A percentile compares a stretch with the other conserved stretches of the same genome.
These are phyloP conservation scores for Phylloscopus trochilus DNA, from an alignment of 2,113 vertebrate genomes.

Conservation along the genomic window DNA sequence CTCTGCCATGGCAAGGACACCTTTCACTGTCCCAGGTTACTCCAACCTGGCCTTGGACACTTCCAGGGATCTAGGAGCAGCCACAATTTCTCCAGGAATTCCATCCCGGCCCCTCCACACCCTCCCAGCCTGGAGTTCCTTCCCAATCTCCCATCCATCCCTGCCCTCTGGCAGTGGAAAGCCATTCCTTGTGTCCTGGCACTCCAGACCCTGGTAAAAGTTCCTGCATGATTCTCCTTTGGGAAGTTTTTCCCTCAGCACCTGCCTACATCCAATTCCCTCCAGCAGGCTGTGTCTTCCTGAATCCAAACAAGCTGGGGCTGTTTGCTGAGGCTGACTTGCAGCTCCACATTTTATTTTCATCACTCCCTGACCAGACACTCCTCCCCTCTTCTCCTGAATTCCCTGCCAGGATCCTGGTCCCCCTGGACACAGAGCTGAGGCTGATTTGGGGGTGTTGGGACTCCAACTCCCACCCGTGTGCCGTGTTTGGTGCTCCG, in stretches of 20 bases:
- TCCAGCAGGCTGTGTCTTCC: not conserved
- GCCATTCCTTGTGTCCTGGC: not conserved
- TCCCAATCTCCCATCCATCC: not conserved
- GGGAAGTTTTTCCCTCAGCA: not conserved
- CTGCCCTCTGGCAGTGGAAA: not conserved
- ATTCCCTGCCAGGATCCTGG: not conserved
- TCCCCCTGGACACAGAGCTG: not conserved
- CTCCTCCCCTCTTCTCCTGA: not conserved
- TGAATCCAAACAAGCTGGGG: not conserved
- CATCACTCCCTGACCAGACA: not conserved
- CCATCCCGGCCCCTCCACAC: not conserved
- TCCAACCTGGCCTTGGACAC: not conserved
- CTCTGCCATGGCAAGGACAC: not conserved
- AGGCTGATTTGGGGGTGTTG: not conserved
- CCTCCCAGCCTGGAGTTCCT: not conserved
- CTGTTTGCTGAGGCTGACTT: not conserved
- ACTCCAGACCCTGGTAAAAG: not conserved
- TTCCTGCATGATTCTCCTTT: not conserved
- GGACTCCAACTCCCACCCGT: not conserved
- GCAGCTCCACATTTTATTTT: not conserved
- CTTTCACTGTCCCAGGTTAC: rapidly evolving
- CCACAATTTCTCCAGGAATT: not conserved
- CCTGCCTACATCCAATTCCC: not conserved
- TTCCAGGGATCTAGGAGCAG: not conserved
- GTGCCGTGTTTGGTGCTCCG: no score